Base-by-base conservation (phyloP, 2,888 invertebrate genomes). In the Perdita meconis region DNA sequence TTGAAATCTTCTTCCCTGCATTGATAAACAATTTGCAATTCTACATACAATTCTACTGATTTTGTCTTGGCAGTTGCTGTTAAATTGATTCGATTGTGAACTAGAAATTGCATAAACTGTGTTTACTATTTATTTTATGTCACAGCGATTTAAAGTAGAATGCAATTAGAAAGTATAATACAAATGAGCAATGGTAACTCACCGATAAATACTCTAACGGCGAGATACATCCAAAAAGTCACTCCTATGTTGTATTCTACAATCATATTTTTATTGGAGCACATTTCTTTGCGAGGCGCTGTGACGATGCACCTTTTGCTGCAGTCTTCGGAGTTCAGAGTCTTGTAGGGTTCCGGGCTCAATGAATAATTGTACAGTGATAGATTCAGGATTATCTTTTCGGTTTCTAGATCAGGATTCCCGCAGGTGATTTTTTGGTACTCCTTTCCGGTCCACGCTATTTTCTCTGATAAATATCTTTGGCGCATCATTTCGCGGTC, bases 161-260 rank as follows among this genome's bases (percentile, higher is more conserved):
- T 47, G 6, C 22, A 8, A 1, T 19, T 6, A 30, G 0, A 16
- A 8, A 24, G 5, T 24, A 13, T 26, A 38, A 56, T 13, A 22
- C 5, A 8, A n/a, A 2, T 22, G n/a, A 51, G 22, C 5, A 8
- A 10, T 1, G 40, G 13, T 4, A 44, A 76, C 81, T 84, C 63
- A 90, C 91, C 87, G 50, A 93, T 92, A 74, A 93, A 91, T 0
- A 93, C 93, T 91, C 95, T 93, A 80, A 96, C 94, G 53, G 93
- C 93, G 38, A 96, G 93, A 89, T 96, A 96, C 0, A 95, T 89
- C 96, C 96, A 96, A 90, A 96, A 96, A 0, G 96, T 96, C 67
- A 96, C 92, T 1, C 92, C 90, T 16, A 95, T 94, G 87, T 96
- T 95, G 75, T 95, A 92, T 87, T 95, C 95, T 22, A 95, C 93